Base-by-base conservation (phyloP, 1,140 invertebrate species). In the Copidosoma floridanum region DNA sequence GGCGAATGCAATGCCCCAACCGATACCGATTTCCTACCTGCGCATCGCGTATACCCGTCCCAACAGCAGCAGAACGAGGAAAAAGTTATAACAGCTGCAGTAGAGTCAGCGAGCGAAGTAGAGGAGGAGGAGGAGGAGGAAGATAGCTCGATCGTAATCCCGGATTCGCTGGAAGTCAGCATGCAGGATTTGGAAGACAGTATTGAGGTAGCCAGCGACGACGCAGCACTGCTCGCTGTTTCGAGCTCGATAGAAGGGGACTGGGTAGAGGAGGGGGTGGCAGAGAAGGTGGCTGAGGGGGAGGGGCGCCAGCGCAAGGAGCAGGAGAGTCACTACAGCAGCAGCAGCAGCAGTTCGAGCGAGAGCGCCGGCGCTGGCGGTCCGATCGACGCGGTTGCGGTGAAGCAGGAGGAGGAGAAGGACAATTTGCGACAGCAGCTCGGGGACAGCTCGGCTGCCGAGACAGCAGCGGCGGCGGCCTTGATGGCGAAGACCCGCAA, bases 141-240 rank as follows among this genome's bases (percentile, higher is more conserved):
- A 10, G 64, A 38, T 60, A 70, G 74, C 11, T 62, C 66, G 0
- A 67, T 61, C 18, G 69, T 79, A 24, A 74, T 73, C 35, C 75
- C 76, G 0, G 77, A 80, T 66, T 80, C 78, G 1, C 53, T 80
- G 6, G 78, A 80, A 52, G 58, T 75, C 21, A 63, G 61, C 43
- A 27, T 57, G 14, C 61, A 63, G 41, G 54, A 63, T 2, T 35
- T 57, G 20, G 54, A 62, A 20, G 60, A 62, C 29, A 62, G 60
- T 11, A 62, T 62, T 7, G 54, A 57, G 35, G 38, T 12, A 1
- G 35, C 46, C 2, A 35, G 21, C 0, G 1, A 14, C 0, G 2
- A 14, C n/a, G 20, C 38, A 54, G 50, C 58, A 24, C 32, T 48
- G 43, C 59, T 56, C 5, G 47, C 60, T 1, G 44, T 40, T 8